A percentile compares a stretch with the other conserved stretches of the same genome.
Evolutionary conservation across 2,888 invertebrate species (phyloP).

Genomic region (Leucozona laternaria): DNA sequence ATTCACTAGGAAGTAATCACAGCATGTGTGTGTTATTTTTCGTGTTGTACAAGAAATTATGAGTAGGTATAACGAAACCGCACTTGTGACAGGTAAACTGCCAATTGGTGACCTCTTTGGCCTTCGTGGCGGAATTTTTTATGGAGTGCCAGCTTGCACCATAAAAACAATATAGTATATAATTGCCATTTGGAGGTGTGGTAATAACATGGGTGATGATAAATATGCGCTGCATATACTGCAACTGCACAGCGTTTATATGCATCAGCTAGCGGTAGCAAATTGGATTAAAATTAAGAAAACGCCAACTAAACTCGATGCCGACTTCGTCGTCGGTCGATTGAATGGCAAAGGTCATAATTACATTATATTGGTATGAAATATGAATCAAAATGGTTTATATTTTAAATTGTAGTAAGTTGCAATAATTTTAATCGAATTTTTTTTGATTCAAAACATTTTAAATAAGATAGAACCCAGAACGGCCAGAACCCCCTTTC

Average conservation of each 20-base stretch:
- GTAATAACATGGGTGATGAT: slow-evolving; percentile 59
- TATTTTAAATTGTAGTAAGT: not conserved
- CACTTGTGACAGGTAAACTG: slow-evolving; percentile 61
- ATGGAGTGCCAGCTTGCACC: slow-evolving; percentile 61
- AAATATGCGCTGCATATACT: slow-evolving; percentile 42
- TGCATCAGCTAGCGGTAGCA: slow-evolving; percentile 52
- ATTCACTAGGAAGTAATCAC: slow-evolving; percentile 39
- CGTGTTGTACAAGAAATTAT: not conserved
- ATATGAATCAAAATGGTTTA: slow-evolving; percentile 11
- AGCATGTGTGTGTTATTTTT: not conserved
- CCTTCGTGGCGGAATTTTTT: slow-evolving; percentile 63
- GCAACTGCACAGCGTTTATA: not conserved
- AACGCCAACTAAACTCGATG: not conserved
- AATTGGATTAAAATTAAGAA: slow-evolving; percentile 68
- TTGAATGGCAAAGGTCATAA: slow-evolving; percentile 60
- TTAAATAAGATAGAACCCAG: not conserved
- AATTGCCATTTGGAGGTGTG: slow-evolving; percentile 59
- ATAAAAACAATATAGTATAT: slow-evolving; percentile 40
- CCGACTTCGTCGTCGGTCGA: too few relatives aligned
- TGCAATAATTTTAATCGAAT: not conserved
- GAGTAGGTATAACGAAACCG: not conserved
- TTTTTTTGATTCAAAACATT: not conserved
- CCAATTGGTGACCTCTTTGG: slow-evolving; percentile 64
- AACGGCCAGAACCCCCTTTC: too few relatives aligned
- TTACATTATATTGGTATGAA: slow-evolving; percentile 53